phyloP scores from a whole-genome alignment of 92 coral and sea anemone genomes.

The Porites divaricata region DNA sequence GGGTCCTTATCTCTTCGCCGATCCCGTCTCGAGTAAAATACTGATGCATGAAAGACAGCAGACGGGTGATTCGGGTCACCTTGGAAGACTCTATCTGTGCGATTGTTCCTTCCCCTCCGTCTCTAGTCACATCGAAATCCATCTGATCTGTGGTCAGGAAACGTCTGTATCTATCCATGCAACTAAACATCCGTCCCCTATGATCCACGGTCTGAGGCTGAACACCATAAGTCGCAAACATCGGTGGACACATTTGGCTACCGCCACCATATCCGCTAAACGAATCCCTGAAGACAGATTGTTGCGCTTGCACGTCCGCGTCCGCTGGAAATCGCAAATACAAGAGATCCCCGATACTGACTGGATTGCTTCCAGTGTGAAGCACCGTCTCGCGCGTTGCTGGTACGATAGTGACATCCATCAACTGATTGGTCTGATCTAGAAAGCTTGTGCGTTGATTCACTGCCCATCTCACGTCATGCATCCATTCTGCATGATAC shows the following conservation, averaged over 20 bases:
- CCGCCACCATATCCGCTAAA: background rate
- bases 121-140: background rate
- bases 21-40: background rate
- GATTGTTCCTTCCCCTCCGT: slow-evolving; percentile 6
- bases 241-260: background rate
- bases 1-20: background rate
- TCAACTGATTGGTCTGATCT: background rate
- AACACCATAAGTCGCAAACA: background rate
- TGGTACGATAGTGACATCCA: background rate
- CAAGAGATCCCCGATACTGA: background rate
- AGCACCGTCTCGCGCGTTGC: background rate
- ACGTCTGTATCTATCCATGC: background rate
- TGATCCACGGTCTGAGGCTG: background rate
- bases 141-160: background rate
- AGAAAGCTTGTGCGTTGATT: background rate
- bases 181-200: background rate
- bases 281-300: background rate
- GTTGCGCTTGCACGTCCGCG: background rate
- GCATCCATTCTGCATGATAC: background rate
- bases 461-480: slow-evolving; percentile 4
- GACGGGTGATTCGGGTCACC: background rate
- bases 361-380: background rate
- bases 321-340: background rate
- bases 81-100: slow-evolving; percentile 6
- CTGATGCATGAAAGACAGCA: background rate